Evolutionary conservation across 2,888 invertebrate species (phyloP), one percentile per base, ranked within the genome.

Genomic region (Campaea margaritaria): DNA sequence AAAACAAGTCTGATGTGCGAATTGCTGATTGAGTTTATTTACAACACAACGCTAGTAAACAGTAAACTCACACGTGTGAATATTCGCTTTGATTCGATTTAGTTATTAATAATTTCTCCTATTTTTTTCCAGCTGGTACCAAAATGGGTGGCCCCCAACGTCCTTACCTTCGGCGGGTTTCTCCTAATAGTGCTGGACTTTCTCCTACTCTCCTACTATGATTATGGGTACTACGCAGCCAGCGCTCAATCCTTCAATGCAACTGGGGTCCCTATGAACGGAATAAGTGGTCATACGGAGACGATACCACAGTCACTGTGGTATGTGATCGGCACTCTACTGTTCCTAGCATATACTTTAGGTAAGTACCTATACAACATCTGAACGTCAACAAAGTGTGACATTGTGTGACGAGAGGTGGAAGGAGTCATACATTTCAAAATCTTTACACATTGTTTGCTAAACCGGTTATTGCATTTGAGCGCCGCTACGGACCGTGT

Each of bases 131-230:
- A 99, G 99, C 94, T 96, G 68, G 96, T 97, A 82, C 99, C 99
- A 66, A 95, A 94, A 93, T 99, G 98, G 97, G 94, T 99, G 61
- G 99, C 99, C 0, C 99, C 99, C 45, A 99, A 99, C 89, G 93
- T 99, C 44, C 92, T 99, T 55, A 99, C 99, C 11, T 97, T 99
- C 85, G 94, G 95, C 62, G 99, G 99, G 12, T 99, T 99, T 84
- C 93, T 98, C 27, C 95, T 99, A 76, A 97, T 99, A 11, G 96
- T 98, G 31, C 86, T 96, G 15, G 98, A 98, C 86, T 98, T 98
- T 85, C 73, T 96, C 45, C 85, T 99, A 68, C 95, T 99, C 69
- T 94, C 97, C 43, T 95, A 95, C 81, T 97, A 97, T 81, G 99
- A 99, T 88, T 97, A 96, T 84, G 93, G 95, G 75, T 97, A 99